Evolutionary conservation across 2,888 invertebrate species (phyloP), one percentile per base, ranked within the genome.

Genomic region (Hipparchia semele): DNA sequence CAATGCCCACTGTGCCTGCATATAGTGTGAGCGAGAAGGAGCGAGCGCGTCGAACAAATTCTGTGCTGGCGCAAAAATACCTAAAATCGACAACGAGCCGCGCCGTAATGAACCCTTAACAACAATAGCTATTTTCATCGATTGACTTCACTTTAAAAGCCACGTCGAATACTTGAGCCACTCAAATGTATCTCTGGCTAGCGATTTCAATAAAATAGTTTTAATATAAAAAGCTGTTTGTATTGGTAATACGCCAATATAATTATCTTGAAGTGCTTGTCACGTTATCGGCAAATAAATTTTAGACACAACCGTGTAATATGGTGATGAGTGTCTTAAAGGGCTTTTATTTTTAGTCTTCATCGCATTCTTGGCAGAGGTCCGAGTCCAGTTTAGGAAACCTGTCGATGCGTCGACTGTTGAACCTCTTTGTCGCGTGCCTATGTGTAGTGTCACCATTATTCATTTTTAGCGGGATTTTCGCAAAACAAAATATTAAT

Each of bases 361-460:
- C 83, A 82, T 80, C 80, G 81, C 83, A 85, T 88, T 86, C 87
- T 81, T 80, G 79, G 74, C 79, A 79, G 80, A 80, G 78, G 80
- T 75, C 74, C 79, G 53, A 80, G 77, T 82, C 89, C 89, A 82
- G 81, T 87, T 88, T 86, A 85, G 88, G 90, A 88, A 90, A 88
- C 88, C 81, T 83, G 90, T 87, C 87, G 85, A 85, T 82, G 83
- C 81, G 76, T 79, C 80, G 82, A 81, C 76, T 80, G 80, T 79
- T 78, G 80, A 79, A 74, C 79, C 75, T 76, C 80, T 73, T 73
- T 82, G 88, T 85, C 90, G 86, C 89, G 89, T 90, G 89, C 87
- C 86, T 85, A 80, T 75, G 75, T 75, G 77, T 84, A 79, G 79
- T 79, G 79, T 81, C 76, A 85, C 78, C 70, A 72, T 61, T 46